Evolutionary conservation across 30 jellyfish, hydroid and myxozoan genomes (phyloP).

Genomic region (Clytia hemisphaerica): DNA sequence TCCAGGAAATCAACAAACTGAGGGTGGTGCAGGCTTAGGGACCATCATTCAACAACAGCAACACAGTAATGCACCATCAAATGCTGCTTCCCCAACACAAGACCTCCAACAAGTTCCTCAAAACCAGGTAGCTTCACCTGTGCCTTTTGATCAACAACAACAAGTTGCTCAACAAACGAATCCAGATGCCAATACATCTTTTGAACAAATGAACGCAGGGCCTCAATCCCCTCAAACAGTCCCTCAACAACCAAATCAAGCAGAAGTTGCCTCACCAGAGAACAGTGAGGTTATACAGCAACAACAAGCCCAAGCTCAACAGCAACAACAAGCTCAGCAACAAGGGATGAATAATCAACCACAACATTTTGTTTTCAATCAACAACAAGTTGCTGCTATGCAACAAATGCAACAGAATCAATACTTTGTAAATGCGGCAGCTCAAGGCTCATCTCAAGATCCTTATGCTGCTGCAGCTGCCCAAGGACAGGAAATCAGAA

Average conservation of each 20-base stretch:
- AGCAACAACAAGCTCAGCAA: slow-evolving; percentile 47
- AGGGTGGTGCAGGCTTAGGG: slow-evolving; percentile 25
- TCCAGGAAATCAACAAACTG: slow-evolving; percentile 52
- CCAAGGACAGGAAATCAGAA: slow-evolving; percentile 56
- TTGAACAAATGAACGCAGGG: not conserved
- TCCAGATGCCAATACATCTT: not conserved
- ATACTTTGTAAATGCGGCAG: slow-evolving; percentile 60
- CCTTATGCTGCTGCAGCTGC: too few species aligned
- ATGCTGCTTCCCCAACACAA: slow-evolving; percentile 32
- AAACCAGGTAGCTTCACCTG: slow-evolving; percentile 98
- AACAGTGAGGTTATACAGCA: too few species aligned
- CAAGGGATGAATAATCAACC: slow-evolving; percentile 38
- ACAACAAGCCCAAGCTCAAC: slow-evolving; percentile 5
- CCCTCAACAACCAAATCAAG: too few species aligned
- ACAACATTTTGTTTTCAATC: slow-evolving; percentile 50
- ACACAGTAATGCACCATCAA: slow-evolving; percentile 26
- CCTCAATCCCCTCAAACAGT: too few species aligned
- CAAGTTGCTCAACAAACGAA: slow-evolving; percentile 26
- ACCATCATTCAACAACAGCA: not conserved
- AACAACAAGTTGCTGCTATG: slow-evolving; percentile 65
- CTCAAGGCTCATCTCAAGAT: slow-evolving; percentile 62
- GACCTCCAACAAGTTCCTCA: slow-evolving; percentile 37
- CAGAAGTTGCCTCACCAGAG: too few species aligned
- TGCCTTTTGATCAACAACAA: slow-evolving; percentile 44
- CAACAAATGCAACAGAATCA: slow-evolving; percentile 79